Percentiles rank a stretch among this genome's conserved stretches.
These are phyloP conservation scores for Yponomeuta cagnagella DNA, from an alignment of 2,888 invertebrate species.

Conservation along the genomic window DNA sequence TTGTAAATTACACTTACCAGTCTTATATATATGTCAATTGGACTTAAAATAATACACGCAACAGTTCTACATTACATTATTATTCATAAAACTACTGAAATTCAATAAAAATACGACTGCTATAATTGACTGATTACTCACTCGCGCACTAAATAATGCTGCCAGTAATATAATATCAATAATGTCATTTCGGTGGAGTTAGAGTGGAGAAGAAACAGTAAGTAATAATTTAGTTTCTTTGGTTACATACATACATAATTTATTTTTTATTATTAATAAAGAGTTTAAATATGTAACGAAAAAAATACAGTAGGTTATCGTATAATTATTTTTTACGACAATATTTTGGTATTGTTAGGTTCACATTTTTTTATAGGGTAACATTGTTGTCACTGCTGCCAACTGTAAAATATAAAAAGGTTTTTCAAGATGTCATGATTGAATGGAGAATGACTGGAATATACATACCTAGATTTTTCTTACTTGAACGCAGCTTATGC, in stretches of 20 bases:
- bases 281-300: too few species aligned
- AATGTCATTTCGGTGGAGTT: not conserved
- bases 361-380: not conserved
- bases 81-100: constrained; percentile 1
- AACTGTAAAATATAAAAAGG: not conserved
- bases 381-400: not conserved
- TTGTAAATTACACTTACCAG: constrained; percentile 25
- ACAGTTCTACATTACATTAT: constrained; percentile 7
- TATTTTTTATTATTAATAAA: too few species aligned
- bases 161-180: not conserved
- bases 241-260: too few species aligned
- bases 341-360: not conserved
- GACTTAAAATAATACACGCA: not conserved
- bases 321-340: too few species aligned
- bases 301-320: too few species aligned
- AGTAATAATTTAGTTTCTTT: too few species aligned
- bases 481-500: not conserved
- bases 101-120: constrained; percentile 4
- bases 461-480: not conserved
- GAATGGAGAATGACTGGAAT: not conserved
- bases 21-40: constrained; percentile 19
- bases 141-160: constrained; percentile 12
- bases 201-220: too few species aligned
- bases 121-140: constrained; percentile 15
- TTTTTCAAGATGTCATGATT: not conserved